Percentiles rank a stretch among this genome's conserved stretches.
These are phyloP conservation scores for Trematomus loennbergii DNA, from an alignment of 2,113 vertebrate genomes.

Conservation along the genomic window DNA sequence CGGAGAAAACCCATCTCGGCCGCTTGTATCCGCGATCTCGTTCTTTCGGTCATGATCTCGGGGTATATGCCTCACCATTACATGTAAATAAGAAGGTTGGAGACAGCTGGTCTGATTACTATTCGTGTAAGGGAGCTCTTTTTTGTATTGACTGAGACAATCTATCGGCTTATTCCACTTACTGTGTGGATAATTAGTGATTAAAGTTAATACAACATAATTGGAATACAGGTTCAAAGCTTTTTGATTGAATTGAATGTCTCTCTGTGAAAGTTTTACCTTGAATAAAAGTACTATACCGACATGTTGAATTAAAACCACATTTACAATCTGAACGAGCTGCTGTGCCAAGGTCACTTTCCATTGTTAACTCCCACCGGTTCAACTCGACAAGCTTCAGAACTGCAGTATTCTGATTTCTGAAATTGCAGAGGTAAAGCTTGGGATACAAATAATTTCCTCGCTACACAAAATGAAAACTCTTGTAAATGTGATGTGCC, in stretches of 20 bases:
- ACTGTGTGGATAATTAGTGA: neutral
- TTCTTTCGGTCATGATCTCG: too few relatives aligned
- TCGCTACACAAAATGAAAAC: slow-evolving; percentile 52
- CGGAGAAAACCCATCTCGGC: too few relatives aligned
- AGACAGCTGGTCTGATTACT: slow-evolving; percentile 13
- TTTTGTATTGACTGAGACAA: too few relatives aligned
- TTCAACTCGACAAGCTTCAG: slow-evolving; percentile 7
- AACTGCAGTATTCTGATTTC: slow-evolving; percentile 44
- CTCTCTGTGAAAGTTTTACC: neutral
- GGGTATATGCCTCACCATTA: too few relatives aligned
- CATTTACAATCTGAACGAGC: neutral
- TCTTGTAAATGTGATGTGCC: slow-evolving; percentile 61
- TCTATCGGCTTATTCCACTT: neutral
- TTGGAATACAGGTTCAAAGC: neutral
- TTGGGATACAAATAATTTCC: slow-evolving; percentile 61
- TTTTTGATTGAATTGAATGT: neutral
- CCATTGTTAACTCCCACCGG: neutral
- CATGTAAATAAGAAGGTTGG: neutral
- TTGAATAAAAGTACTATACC: neutral
- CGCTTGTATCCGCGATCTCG: too few relatives aligned
- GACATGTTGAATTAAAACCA: neutral
- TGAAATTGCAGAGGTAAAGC: slow-evolving; percentile 46
- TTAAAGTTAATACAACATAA: neutral
- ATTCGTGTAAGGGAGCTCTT: neutral
- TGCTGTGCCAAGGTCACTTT: neutral